Percentiles rank a stretch among this genome's conserved stretches.
Conservation (phyloP, 2,888 invertebrate species). For the Crocallis elinguaria region DNA sequence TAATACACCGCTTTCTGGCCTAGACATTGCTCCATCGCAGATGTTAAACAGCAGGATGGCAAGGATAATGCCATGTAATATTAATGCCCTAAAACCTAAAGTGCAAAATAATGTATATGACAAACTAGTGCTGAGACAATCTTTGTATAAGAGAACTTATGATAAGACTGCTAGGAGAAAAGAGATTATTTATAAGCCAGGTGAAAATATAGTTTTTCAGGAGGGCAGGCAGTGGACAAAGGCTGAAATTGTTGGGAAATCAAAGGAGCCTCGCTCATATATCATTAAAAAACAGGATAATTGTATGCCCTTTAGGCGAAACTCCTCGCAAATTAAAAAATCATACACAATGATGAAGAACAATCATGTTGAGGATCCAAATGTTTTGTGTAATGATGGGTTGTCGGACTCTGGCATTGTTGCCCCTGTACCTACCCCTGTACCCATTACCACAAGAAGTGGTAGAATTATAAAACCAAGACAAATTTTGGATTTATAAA, state of each 20-base stretch:
- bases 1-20: background rate
- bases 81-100: background rate
- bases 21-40: background rate
- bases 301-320: background rate
- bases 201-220: background rate
- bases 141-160: background rate
- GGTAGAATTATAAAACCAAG: no score
- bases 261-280: background rate
- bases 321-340: no score
- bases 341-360: no score
- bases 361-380: no score
- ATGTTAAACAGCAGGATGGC: background rate
- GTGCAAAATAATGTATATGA: background rate
- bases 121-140: background rate
- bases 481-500: no score
- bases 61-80: background rate
- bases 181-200: background rate
- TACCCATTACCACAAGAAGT: no score
- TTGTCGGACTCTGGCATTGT: no score
- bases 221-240: background rate
- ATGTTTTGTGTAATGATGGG: no score
- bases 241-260: background rate
- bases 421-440: no score
- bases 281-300: background rate
- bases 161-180: background rate